Evolutionary conservation across 2,113 vertebrate species (phyloP), one percentile per base, ranked within the genome.

Genomic region (Neofelis nebulosa): DNA sequence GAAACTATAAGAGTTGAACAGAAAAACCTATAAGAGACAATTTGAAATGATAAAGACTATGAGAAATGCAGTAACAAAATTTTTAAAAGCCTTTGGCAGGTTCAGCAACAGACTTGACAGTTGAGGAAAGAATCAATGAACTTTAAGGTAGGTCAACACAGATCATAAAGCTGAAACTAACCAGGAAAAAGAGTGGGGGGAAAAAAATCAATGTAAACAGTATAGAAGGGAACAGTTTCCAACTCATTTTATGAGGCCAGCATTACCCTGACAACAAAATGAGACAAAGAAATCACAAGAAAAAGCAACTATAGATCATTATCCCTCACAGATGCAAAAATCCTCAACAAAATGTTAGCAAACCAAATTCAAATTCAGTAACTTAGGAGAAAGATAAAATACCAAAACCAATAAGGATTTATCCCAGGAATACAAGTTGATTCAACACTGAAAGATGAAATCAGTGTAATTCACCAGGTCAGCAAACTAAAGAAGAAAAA

Each of bases 321-420:
- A 61, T 21, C 25, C 13, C 52, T 80, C 38, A 87, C 4, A 63
- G 19, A 91, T 71, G 10, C 16, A 92, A 91, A 95, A 61, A 69
- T 86, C 50, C 33, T 86, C 73, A 92, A 86, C 18, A 92, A 84
- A 79, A 86, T 61, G 91, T 68, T 38, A 79, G 38, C 33, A 80
- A 80, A 91, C 71, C 48, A 95, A 86, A 95, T 71, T 57, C 81
- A 86, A 86, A 95, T 63, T 57, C 81, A 86, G 14, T 38, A 95
- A 85, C 19, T 84, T 84, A 57, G 33, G 80, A 80, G 83, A 79
- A 50, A 4, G 8, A 68, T 78, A 91, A 61, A 25, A 91, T 15
- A 83, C 5, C 78, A 74, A 7, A 82, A 85, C n/a, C 27, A 55
- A n/a, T 16, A 91, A 16, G 27, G 15, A 11, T 78, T 85, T 76